These are phyloP conservation scores for Eilema sororculum DNA, from an alignment of 2,888 invertebrate species.

Conservation along the genomic window DNA sequence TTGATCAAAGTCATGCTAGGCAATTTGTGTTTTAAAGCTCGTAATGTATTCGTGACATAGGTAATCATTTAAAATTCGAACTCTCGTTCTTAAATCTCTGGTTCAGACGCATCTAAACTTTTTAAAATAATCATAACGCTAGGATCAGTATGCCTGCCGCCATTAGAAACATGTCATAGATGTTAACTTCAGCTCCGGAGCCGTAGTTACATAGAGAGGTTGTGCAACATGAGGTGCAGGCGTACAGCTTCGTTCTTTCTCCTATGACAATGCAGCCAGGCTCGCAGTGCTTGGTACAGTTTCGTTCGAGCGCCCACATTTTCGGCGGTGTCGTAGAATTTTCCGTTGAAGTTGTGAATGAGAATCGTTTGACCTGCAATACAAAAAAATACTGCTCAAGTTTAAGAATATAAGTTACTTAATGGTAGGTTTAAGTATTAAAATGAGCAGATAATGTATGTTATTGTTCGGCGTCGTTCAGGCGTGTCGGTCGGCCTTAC, in stretches of 20 bases:
- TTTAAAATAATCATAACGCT: conserved; percentile 41
- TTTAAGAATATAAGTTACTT: no score
- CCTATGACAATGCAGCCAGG: conserved; percentile 96
- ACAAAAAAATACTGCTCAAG: neutral
- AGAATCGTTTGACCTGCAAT: conserved; percentile 92
- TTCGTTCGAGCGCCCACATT: conserved; percentile 94
- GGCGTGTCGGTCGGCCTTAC: no score
- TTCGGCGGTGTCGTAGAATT: conserved; percentile 90
- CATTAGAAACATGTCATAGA: conserved; percentile 32
- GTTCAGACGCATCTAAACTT: conserved; percentile 27
- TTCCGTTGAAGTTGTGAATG: conserved; percentile 94
- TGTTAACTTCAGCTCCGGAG: conserved; percentile 73
- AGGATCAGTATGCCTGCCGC: conserved; percentile 22
- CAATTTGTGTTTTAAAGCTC: neutral
- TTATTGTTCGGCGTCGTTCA: no score
- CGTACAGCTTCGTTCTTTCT: conserved; percentile 94
- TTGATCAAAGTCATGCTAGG: neutral
- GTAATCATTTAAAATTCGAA: neutral
- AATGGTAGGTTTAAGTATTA: no score
- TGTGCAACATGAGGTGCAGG: conserved; percentile 95
- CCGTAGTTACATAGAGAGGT: conserved; percentile 93
- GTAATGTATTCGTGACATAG: neutral
- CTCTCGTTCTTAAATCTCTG: conserved; percentile 25
- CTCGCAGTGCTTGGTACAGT: conserved; percentile 94
- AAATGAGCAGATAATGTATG: no score